Evolutionary conservation across 1,140 invertebrate species (phyloP).

Genomic region (Ruditapes philippinarum): DNA sequence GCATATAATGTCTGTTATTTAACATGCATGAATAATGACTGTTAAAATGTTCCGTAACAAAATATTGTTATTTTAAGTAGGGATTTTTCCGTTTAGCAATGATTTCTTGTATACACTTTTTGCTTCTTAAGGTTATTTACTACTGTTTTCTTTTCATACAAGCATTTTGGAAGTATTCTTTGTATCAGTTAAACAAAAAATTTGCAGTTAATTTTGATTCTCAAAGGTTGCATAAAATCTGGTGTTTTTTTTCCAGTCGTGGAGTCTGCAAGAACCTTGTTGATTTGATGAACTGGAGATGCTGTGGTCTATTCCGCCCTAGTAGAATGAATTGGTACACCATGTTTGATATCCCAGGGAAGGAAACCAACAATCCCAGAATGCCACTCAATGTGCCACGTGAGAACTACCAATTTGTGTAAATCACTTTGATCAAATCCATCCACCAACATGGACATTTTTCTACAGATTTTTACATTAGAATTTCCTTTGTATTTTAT

Average conservation of each 20-base stretch:
- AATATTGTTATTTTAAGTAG: no score
- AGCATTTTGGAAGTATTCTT: no score
- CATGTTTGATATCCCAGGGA: constrained; percentile 86
- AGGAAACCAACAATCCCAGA: constrained; percentile 86
- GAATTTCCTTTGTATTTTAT: background rate
- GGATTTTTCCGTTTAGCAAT: no score
- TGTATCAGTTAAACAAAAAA: no score
- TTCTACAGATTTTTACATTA: constrained; percentile 24
- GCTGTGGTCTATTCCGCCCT: constrained; percentile 91
- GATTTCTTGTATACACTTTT: no score
- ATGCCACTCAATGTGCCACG: constrained; percentile 88
- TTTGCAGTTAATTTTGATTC: no score
- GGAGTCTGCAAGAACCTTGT: constrained; percentile 93
- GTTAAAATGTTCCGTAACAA: no score
- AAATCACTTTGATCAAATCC: constrained; percentile 69
- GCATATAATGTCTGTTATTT: no score
- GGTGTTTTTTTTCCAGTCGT: constrained; percentile 87
- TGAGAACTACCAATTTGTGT: constrained; percentile 92
- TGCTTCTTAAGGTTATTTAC: no score
- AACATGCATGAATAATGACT: no score
- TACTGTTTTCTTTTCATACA: no score
- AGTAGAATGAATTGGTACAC: constrained; percentile 90
- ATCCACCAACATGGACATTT: background rate
- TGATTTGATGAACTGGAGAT: constrained; percentile 94
- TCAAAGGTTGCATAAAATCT: no score